Percentiles rank a stretch among this genome's conserved stretches.
phyloP scores from a whole-genome alignment of 2,113 vertebrate species.

The Nesoenas mayeri region DNA sequence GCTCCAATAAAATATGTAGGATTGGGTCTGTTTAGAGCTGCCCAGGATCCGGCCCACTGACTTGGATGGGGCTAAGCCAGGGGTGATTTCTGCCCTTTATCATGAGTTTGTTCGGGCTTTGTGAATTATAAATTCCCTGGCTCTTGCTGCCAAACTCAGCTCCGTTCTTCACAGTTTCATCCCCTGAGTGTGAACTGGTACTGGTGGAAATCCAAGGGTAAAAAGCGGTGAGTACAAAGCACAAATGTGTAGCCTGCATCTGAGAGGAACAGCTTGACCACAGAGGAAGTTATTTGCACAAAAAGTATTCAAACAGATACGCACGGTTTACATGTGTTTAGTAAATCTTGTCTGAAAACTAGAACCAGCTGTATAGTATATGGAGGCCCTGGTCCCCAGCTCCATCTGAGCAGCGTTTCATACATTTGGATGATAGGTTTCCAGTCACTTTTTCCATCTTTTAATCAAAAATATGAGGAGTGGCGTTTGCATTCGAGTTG shows the following conservation, averaged over 20 bases:
- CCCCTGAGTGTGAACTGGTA: conserved; percentile 48
- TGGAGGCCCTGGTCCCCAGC: conserved; percentile 44
- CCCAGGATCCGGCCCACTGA: conserved; percentile 23
- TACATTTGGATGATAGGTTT: background rate
- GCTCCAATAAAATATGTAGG: background rate
- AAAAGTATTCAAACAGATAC: conserved; percentile 71
- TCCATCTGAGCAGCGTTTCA: background rate
- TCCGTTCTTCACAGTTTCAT: conserved; percentile 54
- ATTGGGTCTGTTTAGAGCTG: background rate
- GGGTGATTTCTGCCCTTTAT: conserved; percentile 35
- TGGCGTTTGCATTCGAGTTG: background rate
- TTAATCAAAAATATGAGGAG: background rate
- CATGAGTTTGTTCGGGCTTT: background rate
- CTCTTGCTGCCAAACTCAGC: conserved; percentile 41
- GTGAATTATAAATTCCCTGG: conserved; percentile 35
- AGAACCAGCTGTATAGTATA: conserved; percentile 62
- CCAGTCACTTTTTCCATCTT: conserved; percentile 37
- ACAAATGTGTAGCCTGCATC: conserved; percentile 50
- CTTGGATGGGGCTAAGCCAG: conserved; percentile 6
- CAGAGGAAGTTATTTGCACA: conserved; percentile 71
- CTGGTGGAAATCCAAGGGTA: conserved; percentile 66
- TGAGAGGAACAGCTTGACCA: conserved; percentile 66
- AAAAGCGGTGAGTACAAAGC: conserved; percentile 31
- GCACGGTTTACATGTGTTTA: conserved; percentile 73
- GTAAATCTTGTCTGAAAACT: conserved; percentile 71